These are phyloP conservation scores for Pseudeuparius sepicola DNA, from an alignment of 2,888 invertebrate genomes.

Conservation along the genomic window DNA sequence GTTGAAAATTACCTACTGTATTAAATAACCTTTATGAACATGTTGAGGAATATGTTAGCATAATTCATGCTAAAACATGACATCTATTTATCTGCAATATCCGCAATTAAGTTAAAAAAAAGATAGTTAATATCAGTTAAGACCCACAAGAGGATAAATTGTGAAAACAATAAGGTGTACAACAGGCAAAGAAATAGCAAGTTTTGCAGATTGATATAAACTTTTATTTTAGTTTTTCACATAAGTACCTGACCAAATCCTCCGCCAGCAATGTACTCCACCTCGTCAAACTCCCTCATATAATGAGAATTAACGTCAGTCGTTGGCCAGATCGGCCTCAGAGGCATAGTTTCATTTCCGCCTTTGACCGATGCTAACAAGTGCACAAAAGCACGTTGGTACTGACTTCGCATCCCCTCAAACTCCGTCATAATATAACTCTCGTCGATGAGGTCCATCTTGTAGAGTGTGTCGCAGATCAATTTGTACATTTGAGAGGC, in stretches of 20 bases:
- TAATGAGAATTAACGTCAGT: constrained; percentile 53
- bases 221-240: too few species aligned
- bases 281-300: constrained; percentile 58
- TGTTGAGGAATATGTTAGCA: too few species aligned
- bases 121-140: too few species aligned
- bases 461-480: constrained; percentile 56
- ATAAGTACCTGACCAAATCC: constrained; percentile 61
- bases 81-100: too few species aligned
- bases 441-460: constrained; percentile 60
- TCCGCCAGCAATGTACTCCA: constrained; percentile 59
- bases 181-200: too few species aligned
- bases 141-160: too few species aligned
- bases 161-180: too few species aligned
- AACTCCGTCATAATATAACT: constrained; percentile 61
- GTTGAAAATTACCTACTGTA: too few species aligned
- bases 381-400: constrained; percentile 55
- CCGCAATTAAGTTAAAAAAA: too few species aligned
- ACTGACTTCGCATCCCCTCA: constrained; percentile 57
- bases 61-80: too few species aligned
- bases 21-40: too few species aligned
- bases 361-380: constrained; percentile 51
- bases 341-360: constrained; percentile 42
- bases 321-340: constrained; percentile 46
- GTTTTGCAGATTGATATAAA: too few species aligned
- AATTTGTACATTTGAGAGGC: constrained; percentile 53